Base-by-base conservation (phyloP, 2,797 vertebrate species). In the Rallus crepitans region DNA sequence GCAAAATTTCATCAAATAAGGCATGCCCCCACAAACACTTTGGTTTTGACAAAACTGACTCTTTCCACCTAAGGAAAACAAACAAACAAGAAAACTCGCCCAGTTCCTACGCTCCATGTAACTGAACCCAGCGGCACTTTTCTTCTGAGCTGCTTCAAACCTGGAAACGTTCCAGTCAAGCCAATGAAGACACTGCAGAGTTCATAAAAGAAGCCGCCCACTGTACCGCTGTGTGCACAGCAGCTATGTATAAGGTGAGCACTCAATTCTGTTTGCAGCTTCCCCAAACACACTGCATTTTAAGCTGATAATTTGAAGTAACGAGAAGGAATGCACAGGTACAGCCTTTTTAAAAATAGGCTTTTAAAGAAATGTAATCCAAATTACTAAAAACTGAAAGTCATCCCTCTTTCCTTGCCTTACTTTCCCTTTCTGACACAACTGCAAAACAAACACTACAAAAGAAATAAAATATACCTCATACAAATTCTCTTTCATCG, bases 101-200 rank as follows among this genome's bases (percentile, higher is more conserved):
- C 15, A 61, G 21, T 35, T 81, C 47, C 39, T 90, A 53, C 1
- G 35, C 11, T 84, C 31, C 14, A 5, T 20, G 80, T 66, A 82
- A 86, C 53, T 33, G 85, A 94, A 73, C 6, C 60, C 68, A 56
- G n/a, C 2, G 2, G n/a, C 61, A 73, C 61, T 83, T 93, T 94
- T 89, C 64, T 85, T 83, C 76, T 47, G 52, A 85, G 40, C 31
- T 77, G 35, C 57, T 75, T 87, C 80, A 89, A 70, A 73, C 50
- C 48, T 91, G 84, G 82, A 77, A 90, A 80, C 6, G 19, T 64
- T 85, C 82, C 87, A 93, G 75, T 78, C 17, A 90, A 86, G 70
- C 55, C 89, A 89, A 47, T 12, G 65, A 89, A 94, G 89, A 91
- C 12, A 61, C 45, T 42, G 45, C 60, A 47, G 78, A 71, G 60